Conservation (phyloP, 2,113 vertebrate genomes). For the Malurus cyaneus region DNA sequence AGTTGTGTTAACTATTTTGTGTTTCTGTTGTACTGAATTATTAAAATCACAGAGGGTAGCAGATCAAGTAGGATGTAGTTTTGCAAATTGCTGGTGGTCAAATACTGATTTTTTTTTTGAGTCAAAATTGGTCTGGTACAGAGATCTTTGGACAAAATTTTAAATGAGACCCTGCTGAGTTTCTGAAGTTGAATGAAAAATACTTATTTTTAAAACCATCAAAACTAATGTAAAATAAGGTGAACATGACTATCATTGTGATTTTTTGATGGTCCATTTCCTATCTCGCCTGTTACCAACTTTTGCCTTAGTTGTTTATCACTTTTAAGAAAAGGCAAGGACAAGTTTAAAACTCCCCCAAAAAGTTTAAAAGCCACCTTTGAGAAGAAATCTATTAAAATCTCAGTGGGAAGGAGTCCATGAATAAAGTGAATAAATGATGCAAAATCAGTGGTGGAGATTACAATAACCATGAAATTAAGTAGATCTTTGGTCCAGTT, state of each 20-base stretch:
- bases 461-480: neutral
- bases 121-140: neutral
- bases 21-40: neutral
- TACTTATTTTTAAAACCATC: neutral
- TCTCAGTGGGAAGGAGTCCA: neutral
- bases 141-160: neutral
- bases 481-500: neutral
- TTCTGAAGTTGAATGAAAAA: neutral
- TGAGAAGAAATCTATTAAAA: neutral
- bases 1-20: neutral
- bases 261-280: neutral
- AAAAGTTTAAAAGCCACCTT: neutral
- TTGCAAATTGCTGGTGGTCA: neutral
- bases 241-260: neutral
- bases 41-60: neutral
- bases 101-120: neutral
- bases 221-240: neutral
- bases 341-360: accelerated
- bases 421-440: neutral
- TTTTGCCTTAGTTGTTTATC: neutral
- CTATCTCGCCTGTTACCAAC: neutral
- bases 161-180: neutral
- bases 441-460: neutral
- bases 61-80: neutral
- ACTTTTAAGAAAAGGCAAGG: neutral